A percentile compares a stretch with the other conserved stretches of the same genome.
These are phyloP conservation scores for Carcharodon carcharias DNA, from an alignment of 2,797 vertebrate genomes.

Conservation along the genomic window DNA sequence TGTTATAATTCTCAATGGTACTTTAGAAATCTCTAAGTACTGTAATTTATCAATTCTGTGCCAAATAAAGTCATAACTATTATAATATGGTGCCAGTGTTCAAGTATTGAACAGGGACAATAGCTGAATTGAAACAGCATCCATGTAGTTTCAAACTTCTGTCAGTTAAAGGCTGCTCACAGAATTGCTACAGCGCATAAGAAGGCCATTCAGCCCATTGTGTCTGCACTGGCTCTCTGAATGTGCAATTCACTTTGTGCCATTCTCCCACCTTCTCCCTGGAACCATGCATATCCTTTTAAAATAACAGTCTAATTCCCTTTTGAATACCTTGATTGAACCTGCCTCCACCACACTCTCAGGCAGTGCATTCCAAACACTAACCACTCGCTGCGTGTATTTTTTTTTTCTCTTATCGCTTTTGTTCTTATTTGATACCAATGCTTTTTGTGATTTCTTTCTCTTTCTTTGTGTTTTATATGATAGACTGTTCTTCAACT, in stretches of 20 bases:
- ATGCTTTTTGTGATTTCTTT: neutral
- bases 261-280: no score
- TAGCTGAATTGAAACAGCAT: neutral
- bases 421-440: neutral
- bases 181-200: no score
- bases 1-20: neutral
- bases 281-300: no score
- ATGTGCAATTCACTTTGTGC: no score
- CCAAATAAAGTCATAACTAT: neutral
- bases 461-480: neutral
- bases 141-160: neutral
- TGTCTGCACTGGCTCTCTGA: no score
- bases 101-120: neutral
- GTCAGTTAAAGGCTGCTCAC: neutral
- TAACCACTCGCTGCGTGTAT: no score
- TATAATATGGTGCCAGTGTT: neutral
- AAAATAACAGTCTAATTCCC: no score
- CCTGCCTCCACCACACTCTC: no score
- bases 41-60: neutral
- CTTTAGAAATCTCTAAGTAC: neutral
- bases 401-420: no score
- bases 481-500: neutral
- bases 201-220: no score
- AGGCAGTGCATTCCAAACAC: no score
- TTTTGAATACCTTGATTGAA: no score